These are phyloP conservation scores for Nebria salina DNA, from an alignment of 2,888 invertebrate genomes.

Conservation along the genomic window DNA sequence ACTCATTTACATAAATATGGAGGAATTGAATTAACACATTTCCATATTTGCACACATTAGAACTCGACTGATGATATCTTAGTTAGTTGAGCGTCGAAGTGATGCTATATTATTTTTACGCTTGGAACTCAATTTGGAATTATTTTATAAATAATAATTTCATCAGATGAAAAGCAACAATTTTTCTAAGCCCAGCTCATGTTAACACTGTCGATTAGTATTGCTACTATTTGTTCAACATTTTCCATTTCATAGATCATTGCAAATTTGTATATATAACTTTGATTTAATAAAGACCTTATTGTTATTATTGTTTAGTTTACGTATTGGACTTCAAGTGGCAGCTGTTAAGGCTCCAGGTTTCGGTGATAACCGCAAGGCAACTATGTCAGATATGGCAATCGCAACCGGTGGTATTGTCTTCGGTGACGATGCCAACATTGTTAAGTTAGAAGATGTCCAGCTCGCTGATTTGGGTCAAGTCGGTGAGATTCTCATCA, in stretches of 20 bases:
- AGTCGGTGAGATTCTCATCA: slow-evolving; percentile 63
- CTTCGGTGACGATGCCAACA: slow-evolving; percentile 63
- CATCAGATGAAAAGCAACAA: not conserved
- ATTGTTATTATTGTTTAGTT: slow-evolving; percentile 49
- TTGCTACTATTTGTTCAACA: too few species aligned
- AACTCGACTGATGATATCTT: slow-evolving; percentile 38
- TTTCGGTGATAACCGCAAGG: slow-evolving; percentile 65
- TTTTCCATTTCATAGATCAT: too few species aligned
- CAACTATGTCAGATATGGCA: slow-evolving; percentile 64
- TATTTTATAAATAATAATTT: slow-evolving; percentile 3
- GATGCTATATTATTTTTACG: slow-evolving; percentile 7
- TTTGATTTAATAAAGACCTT: not conserved
- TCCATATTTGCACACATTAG: slow-evolving; percentile 38
- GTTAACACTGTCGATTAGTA: too few species aligned
- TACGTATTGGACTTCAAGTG: slow-evolving; percentile 64
- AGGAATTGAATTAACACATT: not conserved
- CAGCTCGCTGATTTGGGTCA: slow-evolving; percentile 61
- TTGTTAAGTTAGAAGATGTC: slow-evolving; percentile 63
- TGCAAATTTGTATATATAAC: not conserved
- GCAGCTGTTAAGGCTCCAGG: slow-evolving; percentile 66
- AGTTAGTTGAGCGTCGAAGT: slow-evolving; percentile 46
- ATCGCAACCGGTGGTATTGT: slow-evolving; percentile 63
- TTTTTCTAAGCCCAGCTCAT: not conserved
- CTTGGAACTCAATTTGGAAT: not conserved
- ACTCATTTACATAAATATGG: not conserved